Base-by-base conservation (phyloP, 2,888 invertebrate species). In the Lagria hirta region DNA sequence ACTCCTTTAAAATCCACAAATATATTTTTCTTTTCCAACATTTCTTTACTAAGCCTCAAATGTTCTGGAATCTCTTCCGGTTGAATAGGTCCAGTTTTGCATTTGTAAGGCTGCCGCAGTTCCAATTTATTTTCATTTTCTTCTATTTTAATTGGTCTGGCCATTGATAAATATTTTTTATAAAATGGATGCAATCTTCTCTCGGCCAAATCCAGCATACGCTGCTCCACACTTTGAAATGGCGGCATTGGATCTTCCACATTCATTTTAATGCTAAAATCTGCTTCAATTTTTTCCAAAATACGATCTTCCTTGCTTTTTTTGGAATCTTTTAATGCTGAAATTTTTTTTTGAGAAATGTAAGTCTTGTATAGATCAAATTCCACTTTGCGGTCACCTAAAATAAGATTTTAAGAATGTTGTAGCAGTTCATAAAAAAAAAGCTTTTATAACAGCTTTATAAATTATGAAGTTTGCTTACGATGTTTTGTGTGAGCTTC, bases 131-230 rank as follows among this genome's bases (percentile, higher is more conserved):
- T 43, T 7, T 6, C 12, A 15, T 18, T 13, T 37, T 23, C 29
- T 7, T 18, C 21, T 15, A 36, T 23, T 3, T 13, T 41, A 28
- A 51, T 54, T 8, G 60, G 53, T 13, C 51, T 49, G 1, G 46
- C 36, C 51, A 56, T 49, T n/a, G n/a, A n/a, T n/a, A n/a, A n/a
- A 20, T 54, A 60, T 49, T 57, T 58, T 43, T 60, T 62, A 46
- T 69, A 68, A 3, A 62, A 43, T 0, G 71, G 71, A 50, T 71
- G 71, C 4, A 71, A 49, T 41, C 57, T 60, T 13, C 58, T 54
- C n/a, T 66, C 62, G 28, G 52, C 34, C 37, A 69, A 40, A 34
- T 68, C 66, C 2, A 71, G 20, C 43, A 69, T 13, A 2, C 68
- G 53, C 26, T 61, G 53, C 41, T 62, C 64, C 6, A 64, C 66